Evolutionary conservation across 2,113 vertebrate genomes (phyloP), one percentile per base, ranked within the genome.

Genomic region (Acanthisitta chloris): DNA sequence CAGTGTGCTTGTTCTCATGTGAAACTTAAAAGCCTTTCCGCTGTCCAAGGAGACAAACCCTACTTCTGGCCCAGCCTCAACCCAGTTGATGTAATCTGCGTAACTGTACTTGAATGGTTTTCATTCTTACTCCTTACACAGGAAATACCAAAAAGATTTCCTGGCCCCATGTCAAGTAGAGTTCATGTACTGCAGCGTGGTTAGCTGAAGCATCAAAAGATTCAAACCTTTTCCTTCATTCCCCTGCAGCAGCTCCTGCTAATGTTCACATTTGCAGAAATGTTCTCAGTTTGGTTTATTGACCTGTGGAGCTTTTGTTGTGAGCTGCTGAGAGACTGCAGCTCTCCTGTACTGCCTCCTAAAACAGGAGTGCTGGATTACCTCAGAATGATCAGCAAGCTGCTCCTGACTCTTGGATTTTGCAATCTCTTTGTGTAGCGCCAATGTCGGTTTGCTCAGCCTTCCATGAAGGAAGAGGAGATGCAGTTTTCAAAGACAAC

Each of bases 301-400:
- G 28, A 51, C 31, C 57, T 19, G n/a, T 16, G 31, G 43, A 80
- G 55, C 8, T 69, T 77, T 72, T 5, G 2, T 0, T 51, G 73
- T 25, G 57, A 64, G 65, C 73, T 88, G 67, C 76, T 42, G 8
- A n/a, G 82, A 49, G 38, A 5, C 49, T 19, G 31, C 40, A 40
- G 81, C 67, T 33, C 52, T 85, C 6, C 0, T 2, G 1, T 34
- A 0, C 0, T 76, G 57, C 21, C 51, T 54, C 24, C 17, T 16
- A 12, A 42, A 31, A 29, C 17, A 2, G 16, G 66, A 59, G 8
- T 45, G 73, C 66, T 45, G 76, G 33, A 34, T 84, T 71, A 48
- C 51, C 58, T 28, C 40, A 18, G 2, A 70, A 12, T 7, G 7
- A 57, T 9, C 79, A 70, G 66, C 43, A 38, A 33, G 42, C 54